Conservation (phyloP, 2,113 vertebrate genomes). For the Myotis yumanensis region DNA sequence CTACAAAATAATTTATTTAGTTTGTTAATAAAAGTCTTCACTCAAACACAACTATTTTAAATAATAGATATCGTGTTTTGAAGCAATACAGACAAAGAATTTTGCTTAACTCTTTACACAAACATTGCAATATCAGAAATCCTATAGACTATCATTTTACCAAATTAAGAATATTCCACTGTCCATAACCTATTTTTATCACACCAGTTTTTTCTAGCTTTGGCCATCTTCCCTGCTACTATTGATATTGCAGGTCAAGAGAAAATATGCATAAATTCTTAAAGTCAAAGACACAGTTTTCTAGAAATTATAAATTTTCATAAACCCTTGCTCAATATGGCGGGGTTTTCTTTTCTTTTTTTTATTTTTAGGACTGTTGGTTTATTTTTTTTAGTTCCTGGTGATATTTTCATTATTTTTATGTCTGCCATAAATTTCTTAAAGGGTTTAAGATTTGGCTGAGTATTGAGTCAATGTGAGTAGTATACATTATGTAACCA, state of each 20-base stretch:
- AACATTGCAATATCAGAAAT: neutral
- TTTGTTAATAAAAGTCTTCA: conserved; percentile 2
- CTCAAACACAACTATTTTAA: neutral
- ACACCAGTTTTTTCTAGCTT: conserved; percentile 23
- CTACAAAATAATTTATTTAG: neutral
- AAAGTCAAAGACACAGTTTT: conserved; percentile 6
- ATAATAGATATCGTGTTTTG: conserved; percentile 17
- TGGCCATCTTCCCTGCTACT: neutral
- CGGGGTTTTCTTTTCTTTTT: neutral
- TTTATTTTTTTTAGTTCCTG: conserved; percentile 11
- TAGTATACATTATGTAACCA: neutral
- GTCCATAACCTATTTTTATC: neutral
- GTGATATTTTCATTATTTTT: conserved; percentile 6
- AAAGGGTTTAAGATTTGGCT: neutral
- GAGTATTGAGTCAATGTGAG: neutral
- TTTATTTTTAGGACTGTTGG: neutral
- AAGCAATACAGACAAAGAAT: conserved; percentile 22
- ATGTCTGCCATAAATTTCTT: neutral
- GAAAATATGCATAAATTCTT: neutral
- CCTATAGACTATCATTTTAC: neutral
- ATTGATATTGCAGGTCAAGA: neutral
- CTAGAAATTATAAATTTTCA: neutral
- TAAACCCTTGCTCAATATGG: neutral
- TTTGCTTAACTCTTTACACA: neutral
- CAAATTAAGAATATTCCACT: neutral